Evolutionary conservation across 2,888 invertebrate genomes (phyloP).

Genomic region (Mycalesis mineus): DNA sequence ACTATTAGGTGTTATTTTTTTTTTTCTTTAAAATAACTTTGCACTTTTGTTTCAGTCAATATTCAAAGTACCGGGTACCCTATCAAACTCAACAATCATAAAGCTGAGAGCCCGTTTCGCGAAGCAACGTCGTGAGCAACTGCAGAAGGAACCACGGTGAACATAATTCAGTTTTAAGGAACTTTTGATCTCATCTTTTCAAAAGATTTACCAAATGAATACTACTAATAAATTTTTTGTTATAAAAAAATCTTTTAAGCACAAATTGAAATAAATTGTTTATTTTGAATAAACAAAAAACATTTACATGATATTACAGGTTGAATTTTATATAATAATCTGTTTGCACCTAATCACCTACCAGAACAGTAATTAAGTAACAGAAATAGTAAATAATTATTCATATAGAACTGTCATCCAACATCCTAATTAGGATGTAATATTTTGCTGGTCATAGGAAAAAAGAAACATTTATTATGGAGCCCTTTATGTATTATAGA

Average conservation of each 20-base stretch:
- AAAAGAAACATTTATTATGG: too few species aligned
- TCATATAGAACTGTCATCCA: too few species aligned
- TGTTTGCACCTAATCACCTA: too few species aligned
- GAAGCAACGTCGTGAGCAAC: conserved; percentile 73
- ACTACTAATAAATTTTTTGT: conserved; percentile 11
- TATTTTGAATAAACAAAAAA: too few species aligned
- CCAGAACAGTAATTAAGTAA: too few species aligned
- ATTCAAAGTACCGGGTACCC: conserved; percentile 88
- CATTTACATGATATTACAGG: too few species aligned
- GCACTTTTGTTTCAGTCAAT: conserved; percentile 81
- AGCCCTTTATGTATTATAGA: too few species aligned
- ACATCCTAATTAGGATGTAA: too few species aligned
- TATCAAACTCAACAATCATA: conserved; percentile 82
- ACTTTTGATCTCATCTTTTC: conserved; percentile 57
- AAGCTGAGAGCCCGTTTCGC: conserved; percentile 80
- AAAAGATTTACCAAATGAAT: conserved; percentile 38
- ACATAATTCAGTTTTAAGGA: conserved; percentile 25
- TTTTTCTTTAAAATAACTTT: conserved; percentile 11
- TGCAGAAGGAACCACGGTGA: conserved; percentile 66
- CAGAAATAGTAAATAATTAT: too few species aligned
- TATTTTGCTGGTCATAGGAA: too few species aligned
- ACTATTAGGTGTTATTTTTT: too few species aligned
- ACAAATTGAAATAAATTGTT: neutral
- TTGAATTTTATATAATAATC: too few species aligned
- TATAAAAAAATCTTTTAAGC: neutral